Evolutionary conservation across 1,140 invertebrate species (phyloP), one percentile per base, ranked within the genome.

Genomic region (Ceratosolen fusciceps): DNA sequence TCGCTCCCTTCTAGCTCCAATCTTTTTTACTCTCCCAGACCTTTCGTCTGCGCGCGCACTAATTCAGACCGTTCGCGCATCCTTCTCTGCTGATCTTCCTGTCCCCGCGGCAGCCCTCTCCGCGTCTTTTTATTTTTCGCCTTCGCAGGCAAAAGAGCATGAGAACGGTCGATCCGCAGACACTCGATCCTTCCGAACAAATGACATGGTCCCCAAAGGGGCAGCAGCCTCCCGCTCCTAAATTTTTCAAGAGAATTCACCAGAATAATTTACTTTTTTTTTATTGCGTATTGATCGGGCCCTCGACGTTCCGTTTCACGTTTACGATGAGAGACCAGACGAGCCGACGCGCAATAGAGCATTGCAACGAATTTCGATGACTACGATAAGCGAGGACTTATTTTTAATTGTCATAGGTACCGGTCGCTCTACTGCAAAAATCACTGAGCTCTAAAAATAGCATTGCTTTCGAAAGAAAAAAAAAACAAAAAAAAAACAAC

Each of bases 71-170:
- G 37, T 77, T 77, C 54, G 62, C 29, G 56, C 56, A 24, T 16
- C 39, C 43, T 26, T 71, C 39, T 21, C 12, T 14, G 24, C 54
- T 74, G 26, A 12, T 39, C 9, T 21, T 67, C 58, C 49, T 21
- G 47, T 19, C 10, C 31, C n/a, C 31, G 29, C n/a, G 60, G 10
- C 54, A 29, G 7, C 49, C 37, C 34, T 26, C 3, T 1, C 31
- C 31, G 4, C 34, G 19, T 31, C 76, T 78, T 78, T 72, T 77
- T 67, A 76, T 76, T n/a, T n/a, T n/a, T n/a, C n/a, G n/a, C n/a
- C n/a, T n/a, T 67, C 43, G 43, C 62, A 19, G 9, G 7, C 19
- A 34, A 34, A 71, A 70, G 71, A n/a, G n/a, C n/a, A n/a, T n/a
- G n/a, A n/a, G n/a, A n/a, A n/a, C n/a, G n/a, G n/a, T n/a, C 75